These are phyloP conservation scores for Tragelaphus scriptus DNA, from an alignment of 2,113 vertebrate genomes.

Conservation along the genomic window DNA sequence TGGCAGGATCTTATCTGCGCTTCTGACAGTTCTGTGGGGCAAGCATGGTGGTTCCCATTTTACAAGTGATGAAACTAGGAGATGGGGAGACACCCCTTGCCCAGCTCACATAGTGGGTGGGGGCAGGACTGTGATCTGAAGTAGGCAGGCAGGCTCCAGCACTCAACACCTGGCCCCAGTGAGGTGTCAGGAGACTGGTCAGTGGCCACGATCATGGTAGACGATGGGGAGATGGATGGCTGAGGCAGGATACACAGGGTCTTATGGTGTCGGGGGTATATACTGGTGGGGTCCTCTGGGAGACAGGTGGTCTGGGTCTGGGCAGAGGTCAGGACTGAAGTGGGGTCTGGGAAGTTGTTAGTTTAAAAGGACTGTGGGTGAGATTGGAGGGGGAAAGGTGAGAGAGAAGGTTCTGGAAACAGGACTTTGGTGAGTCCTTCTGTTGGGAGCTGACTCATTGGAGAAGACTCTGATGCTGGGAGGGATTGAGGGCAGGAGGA, in stretches of 20 bases:
- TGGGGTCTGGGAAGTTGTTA: background rate
- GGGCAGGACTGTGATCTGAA: background rate
- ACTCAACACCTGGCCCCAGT: background rate
- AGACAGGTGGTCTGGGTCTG: background rate
- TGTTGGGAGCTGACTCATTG: too few species aligned
- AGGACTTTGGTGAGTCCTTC: background rate
- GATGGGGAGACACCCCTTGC: background rate
- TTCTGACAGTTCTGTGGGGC: background rate
- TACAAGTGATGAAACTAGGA: background rate
- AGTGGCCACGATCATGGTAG: rapidly evolving
- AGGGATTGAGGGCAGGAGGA: too few species aligned
- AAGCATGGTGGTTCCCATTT: background rate
- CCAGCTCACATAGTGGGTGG: background rate
- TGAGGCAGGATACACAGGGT: background rate
- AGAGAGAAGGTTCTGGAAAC: background rate
- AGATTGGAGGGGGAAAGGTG: background rate
- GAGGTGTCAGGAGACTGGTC: background rate
- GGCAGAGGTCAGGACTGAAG: background rate
- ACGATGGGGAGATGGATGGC: background rate
- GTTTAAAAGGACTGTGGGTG: background rate
- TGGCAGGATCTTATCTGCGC: background rate
- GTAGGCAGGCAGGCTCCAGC: background rate
- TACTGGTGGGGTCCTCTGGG: background rate
- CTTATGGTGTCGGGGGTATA: background rate
- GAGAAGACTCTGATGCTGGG: too few species aligned